Evolutionary conservation across 1,140 invertebrate species (phyloP).

Genomic region (Temnothorax nylanderi): DNA sequence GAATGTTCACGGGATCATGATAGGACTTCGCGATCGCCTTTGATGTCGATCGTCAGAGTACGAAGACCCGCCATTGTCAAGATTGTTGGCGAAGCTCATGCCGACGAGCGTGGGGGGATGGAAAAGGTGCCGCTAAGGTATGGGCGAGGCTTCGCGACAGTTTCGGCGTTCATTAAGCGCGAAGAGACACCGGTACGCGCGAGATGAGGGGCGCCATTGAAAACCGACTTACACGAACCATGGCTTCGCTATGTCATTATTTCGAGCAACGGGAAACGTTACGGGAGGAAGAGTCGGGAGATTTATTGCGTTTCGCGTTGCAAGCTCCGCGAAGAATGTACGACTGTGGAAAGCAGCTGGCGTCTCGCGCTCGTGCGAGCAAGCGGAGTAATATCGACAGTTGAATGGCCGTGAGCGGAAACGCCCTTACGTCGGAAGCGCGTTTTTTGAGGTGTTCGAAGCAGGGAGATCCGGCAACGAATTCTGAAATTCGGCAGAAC

Average conservation of each 20-base stretch:
- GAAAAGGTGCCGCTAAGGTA: constrained; percentile 39
- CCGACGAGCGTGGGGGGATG: not conserved
- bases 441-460: constrained; percentile 23
- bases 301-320: constrained; percentile 49
- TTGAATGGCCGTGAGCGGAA: constrained; percentile 32
- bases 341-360: constrained; percentile 41
- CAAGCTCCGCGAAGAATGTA: constrained; percentile 50
- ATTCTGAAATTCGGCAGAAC: constrained; percentile 4
- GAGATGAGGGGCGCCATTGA: constrained; percentile 50
- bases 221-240: constrained; percentile 45
- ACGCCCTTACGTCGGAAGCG: constrained; percentile 22
- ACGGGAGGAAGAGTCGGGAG: constrained; percentile 9
- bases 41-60: constrained; percentile 56
- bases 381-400: constrained; percentile 47
- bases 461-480: not conserved
- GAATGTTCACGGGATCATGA: constrained; percentile 52
- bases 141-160: constrained; percentile 65
- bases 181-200: constrained; percentile 51
- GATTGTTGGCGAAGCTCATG: constrained; percentile 62
- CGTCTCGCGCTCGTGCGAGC: constrained; percentile 41
- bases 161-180: constrained; percentile 69
- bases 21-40: constrained; percentile 71
- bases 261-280: constrained; percentile 28
- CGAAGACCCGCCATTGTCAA: constrained; percentile 58
- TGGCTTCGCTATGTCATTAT: constrained; percentile 16